Base-by-base conservation (phyloP, 2,113 vertebrate species). In the Nothocercus julius region DNA sequence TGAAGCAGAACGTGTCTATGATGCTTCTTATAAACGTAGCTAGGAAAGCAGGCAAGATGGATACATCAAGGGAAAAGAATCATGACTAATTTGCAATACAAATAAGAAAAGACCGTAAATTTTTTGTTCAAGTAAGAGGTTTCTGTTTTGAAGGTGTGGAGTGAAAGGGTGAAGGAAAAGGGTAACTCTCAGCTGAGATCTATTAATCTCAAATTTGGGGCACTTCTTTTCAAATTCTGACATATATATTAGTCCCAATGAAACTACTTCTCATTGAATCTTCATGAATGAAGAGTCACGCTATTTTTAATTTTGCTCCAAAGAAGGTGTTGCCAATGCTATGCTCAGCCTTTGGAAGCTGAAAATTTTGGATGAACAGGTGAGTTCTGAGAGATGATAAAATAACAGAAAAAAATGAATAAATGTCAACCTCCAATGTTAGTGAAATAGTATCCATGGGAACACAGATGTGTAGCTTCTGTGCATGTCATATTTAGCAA, bases 361-460 rank as follows among this genome's bases (percentile, higher is more conserved):
- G 28, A 56, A 82, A 40, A 47, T 73, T 69, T 82, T 58, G 89
- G 73, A 86, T 78, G 76, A 66, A 67, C 70, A 94, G 79, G 79
- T 87, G 47, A 95, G 62, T 83, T 62, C 79, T 44, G 38, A 84
- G 67, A 70, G 84, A 44, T 73, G 49, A n/a, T 85, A 67, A 72
- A 93, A 90, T 49, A 80, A 81, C 13, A 85, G 36, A 66, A 89
- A 88, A 81, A 88, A 81, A 53, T 73, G 47, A 91, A 81, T 86
- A 96, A 95, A 89, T 96, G 82, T 86, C 76, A 93, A 62, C 11
- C n/a, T 62, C 62, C 36, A 49, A 79, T 40, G 58, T 30, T 92
- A 94, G 76, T 64, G 30, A 82, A 63, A 42, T 7, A 1, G 94
- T 97, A 98, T 95, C 97, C 92, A 96, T 95, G 91, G 96, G 87